These are phyloP conservation scores for Trogon melanurus DNA, from an alignment of 2,113 vertebrate genomes.

Conservation along the genomic window DNA sequence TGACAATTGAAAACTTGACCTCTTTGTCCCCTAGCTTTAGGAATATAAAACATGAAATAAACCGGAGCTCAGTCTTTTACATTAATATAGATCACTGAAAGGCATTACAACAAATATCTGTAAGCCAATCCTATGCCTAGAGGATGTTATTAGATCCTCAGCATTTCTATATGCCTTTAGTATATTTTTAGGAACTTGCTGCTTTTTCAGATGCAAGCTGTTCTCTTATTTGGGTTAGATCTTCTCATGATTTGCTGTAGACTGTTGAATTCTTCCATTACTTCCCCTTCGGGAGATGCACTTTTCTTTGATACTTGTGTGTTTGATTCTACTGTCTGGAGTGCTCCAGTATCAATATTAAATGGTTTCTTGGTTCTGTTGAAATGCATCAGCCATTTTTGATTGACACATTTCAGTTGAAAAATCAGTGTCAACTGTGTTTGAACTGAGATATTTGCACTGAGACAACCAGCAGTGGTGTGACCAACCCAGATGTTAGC, in stretches of 20 bases:
- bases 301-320: neutral
- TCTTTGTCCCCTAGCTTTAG: neutral
- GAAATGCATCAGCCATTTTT: rapidly evolving
- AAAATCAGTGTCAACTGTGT: rapidly evolving
- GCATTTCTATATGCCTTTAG: rapidly evolving
- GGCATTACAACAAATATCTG: neutral
- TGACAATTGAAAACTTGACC: neutral
- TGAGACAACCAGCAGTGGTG: neutral
- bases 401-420: rapidly evolving
- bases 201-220: neutral
- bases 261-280: neutral
- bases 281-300: neutral
- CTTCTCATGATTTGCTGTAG: neutral
- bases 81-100: neutral
- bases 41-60: neutral
- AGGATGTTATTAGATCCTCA: neutral
- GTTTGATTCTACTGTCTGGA: neutral
- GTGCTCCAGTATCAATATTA: neutral
- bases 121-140: neutral
- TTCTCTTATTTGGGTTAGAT: neutral
- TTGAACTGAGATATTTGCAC: neutral
- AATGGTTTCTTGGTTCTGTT: neutral
- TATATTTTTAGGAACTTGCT: neutral
- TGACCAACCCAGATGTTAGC: neutral
- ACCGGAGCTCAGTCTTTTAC: neutral